A percentile compares a stretch with the other conserved stretches of the same genome.
phyloP scores from a whole-genome alignment of 2,888 invertebrate species.

The Drosophila prostipennis region DNA sequence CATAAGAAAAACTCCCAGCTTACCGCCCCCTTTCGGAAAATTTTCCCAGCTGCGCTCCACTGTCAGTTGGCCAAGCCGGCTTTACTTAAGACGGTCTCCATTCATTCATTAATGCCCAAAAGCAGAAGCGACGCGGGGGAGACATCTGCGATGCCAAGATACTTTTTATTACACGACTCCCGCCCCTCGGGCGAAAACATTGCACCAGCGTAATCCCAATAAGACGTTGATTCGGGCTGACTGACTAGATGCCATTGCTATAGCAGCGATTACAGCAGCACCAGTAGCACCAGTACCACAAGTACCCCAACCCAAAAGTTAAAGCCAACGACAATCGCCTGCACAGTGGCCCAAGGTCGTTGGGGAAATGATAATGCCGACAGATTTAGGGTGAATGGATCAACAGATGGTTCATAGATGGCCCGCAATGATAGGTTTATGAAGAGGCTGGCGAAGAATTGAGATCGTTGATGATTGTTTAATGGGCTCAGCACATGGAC shows the following conservation, averaged over 20 bases:
- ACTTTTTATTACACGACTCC: slow-evolving; percentile 70
- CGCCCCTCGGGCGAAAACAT: slow-evolving; percentile 33
- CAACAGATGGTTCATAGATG: slow-evolving; percentile 39
- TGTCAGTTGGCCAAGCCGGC: slow-evolving; percentile 52
- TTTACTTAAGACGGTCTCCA: slow-evolving; percentile 60
- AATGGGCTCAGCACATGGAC: slow-evolving; percentile 6
- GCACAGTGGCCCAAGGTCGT: slow-evolving; percentile 41
- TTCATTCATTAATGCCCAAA: slow-evolving; percentile 72
- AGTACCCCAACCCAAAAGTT: slow-evolving; percentile 21
- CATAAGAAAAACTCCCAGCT: slow-evolving; percentile 10
- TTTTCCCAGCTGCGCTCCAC: slow-evolving; percentile 36
- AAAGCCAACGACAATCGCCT: slow-evolving; percentile 42
- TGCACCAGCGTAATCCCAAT: slow-evolving; percentile 72
- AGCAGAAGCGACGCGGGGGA: slow-evolving; percentile 33
- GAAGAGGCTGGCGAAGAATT: neutral
- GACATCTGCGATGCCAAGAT: slow-evolving; percentile 56
- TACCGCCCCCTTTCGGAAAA: neutral
- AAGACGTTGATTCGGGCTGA: slow-evolving; percentile 59
- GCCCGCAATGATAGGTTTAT: slow-evolving; percentile 24
- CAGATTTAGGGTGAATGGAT: slow-evolving; percentile 27
- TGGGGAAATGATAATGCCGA: slow-evolving; percentile 16
- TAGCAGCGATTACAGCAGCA: slow-evolving; percentile 54
- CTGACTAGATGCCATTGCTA: slow-evolving; percentile 42
- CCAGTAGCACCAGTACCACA: slow-evolving; percentile 13
- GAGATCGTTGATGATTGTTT: slow-evolving; percentile 22